Conservation (phyloP, 1,140 invertebrate species). For the Monochamus saltuarius region DNA sequence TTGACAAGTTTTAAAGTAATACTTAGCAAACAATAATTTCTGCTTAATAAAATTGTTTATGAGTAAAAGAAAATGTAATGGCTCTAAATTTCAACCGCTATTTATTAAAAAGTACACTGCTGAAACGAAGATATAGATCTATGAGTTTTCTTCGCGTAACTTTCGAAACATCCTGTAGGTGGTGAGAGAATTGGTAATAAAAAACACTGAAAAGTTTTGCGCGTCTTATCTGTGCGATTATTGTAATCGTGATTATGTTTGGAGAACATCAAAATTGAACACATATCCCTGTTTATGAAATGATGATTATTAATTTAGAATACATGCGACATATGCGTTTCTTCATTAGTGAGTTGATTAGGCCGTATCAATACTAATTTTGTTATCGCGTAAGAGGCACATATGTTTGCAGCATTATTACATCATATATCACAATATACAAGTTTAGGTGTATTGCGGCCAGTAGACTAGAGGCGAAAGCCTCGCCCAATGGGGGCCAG, state of each 20-base stretch:
- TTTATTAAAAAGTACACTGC: too few species aligned
- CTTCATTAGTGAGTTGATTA: constrained; percentile 51
- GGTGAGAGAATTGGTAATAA: too few species aligned
- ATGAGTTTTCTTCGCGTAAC: too few species aligned
- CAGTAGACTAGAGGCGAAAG: constrained; percentile 35
- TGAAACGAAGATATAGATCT: too few species aligned
- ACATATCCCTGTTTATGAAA: constrained; percentile 19
- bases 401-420: constrained; percentile 52
- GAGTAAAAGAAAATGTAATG: too few species aligned
- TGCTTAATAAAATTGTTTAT: too few species aligned
- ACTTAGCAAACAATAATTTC: too few species aligned
- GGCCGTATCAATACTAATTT: constrained; percentile 49
- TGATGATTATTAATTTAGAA: constrained; percentile 38
- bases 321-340: constrained; percentile 44
- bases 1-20: too few species aligned
- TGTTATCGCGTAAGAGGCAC: constrained; percentile 49
- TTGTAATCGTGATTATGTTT: constrained; percentile 5
- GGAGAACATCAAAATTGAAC: not conserved
- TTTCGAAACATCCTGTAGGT: too few species aligned
- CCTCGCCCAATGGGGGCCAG: constrained; percentile 23
- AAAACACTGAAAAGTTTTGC: not conserved
- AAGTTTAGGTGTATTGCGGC: constrained; percentile 49
- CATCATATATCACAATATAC: constrained; percentile 51
- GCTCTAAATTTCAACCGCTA: too few species aligned
- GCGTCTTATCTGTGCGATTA: not conserved